Base-by-base conservation (phyloP, 2,888 invertebrate species). In the Drosophila vallismaia region DNA sequence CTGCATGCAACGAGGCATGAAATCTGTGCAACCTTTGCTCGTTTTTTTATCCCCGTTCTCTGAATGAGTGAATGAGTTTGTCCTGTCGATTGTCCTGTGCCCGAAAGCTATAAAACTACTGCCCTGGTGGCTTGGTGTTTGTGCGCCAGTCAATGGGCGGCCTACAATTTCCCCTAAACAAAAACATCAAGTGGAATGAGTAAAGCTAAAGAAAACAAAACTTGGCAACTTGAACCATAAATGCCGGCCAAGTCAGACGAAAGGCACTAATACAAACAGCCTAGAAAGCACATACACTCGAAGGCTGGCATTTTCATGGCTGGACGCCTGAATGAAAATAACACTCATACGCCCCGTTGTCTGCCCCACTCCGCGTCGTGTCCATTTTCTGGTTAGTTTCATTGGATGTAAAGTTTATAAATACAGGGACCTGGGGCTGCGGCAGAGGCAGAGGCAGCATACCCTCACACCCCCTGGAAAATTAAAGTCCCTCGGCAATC, bases 21-120 rank as follows among this genome's bases (percentile, higher is more conserved):
- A 87, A 86, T 77, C 81, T 70, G 53, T 75, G 79, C 74, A 87
- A 82, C 85, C 77, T 85, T 79, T 83, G 81, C 71, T 73, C 60
- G 50, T 50, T 42, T 28, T 29, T 42, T 40, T 38, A 24, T 28
- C 24, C 63, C 12, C 49, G 69, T 66, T 10, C 10, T 44, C 24
- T 71, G 59, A 53, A 66, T 70, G 67, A 48, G 63, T 71, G 59
- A 53, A 66, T 70, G 67, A 48, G 63, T 70, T 75, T 75, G 45
- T 45, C 54, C 36, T 42, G 75, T 75, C 40, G 40, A 40, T 40
- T 40, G 40, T 40, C 14, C 81, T 76, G 52, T 71, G 63, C 73
- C 86, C 82, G 31, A 72, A 74, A 80, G 84, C 81, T 66, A 74
- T 80, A 54, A 78, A 46, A 69, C 58, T 53, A 50, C 55, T 45